Evolutionary conservation across 2,113 vertebrate genomes (phyloP), one percentile per base, ranked within the genome.

Genomic region (Pithys albifrons): DNA sequence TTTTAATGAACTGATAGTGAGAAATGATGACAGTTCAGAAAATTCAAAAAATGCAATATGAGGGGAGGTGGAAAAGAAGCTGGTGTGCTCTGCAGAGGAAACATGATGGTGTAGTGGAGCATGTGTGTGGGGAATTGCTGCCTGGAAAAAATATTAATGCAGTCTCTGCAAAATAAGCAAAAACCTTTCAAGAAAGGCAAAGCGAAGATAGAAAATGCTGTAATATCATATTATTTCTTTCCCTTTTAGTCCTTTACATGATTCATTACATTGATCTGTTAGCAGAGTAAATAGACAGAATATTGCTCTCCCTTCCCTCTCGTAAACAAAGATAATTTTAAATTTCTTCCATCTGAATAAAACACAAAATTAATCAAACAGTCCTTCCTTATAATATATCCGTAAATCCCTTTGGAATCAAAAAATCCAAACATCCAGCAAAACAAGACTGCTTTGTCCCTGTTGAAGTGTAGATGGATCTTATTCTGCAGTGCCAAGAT

Each of bases 91-190:
- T 86, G 69, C 39, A 57, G 70, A 45, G 48, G 17, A 76, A 89
- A 41, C 33, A 3, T 33, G 20, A 55, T 77, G 46, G 65, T 72
- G 31, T 81, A 69, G 28, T 65, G 13, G 61, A 78, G 29, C 77
- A 22, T 65, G 73, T 81, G 75, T 37, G 14, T 18, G 29, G 25
- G 73, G 57, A 92, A 86, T 90, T 97, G 84, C 91, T 93, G 88
- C 73, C 69, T 94, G 57, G 74, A 91, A 87, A 95, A 92, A 93
- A 31, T 14, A 74, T 45, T 93, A 92, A 88, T 89, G 73, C 74
- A 85, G 41, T 84, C 70, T 94, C 52, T 93, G 95, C 93, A 95
- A 91, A 96, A 93, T 76, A 95, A 96, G 83, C 88, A 92, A 92
- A 97, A 95, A 25, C 19, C 57, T 77, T 86, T 90, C 77, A 91